These are phyloP conservation scores for Pogonocichla stellata DNA, from an alignment of 2,113 vertebrate species.

Conservation along the genomic window DNA sequence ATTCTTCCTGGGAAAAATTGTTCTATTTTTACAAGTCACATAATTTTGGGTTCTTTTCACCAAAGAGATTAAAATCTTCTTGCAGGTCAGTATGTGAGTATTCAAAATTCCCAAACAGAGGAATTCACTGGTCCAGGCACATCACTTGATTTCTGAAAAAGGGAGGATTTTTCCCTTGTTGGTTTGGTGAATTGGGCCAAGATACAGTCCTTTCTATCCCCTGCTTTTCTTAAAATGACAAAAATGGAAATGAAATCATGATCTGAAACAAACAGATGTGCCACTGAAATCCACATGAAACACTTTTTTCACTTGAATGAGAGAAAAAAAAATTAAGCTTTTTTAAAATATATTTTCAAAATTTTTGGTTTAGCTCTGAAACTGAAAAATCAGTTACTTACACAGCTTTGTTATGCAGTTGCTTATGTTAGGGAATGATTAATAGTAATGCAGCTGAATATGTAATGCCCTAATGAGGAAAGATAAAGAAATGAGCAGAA, in stretches of 20 bases:
- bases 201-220: not conserved
- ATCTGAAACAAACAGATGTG: not conserved
- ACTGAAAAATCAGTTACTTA: constrained; percentile 6
- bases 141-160: not conserved
- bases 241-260: not conserved
- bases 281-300: not conserved
- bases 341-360: not conserved
- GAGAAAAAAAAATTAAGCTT: not conserved
- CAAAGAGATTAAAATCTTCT: not conserved
- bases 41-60: not conserved
- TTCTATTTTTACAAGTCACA: not conserved
- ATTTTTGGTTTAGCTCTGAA: not conserved
- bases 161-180: not conserved
- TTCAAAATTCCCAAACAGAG: not conserved
- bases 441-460: not conserved
- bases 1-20: not conserved
- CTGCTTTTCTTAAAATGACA: not conserved
- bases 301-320: not conserved
- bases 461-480: not conserved
- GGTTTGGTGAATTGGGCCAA: not conserved
- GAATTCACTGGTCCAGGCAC: not conserved
- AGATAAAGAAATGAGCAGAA: constrained; percentile 26
- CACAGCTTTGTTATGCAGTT: not conserved
- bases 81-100: not conserved
- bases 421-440: not conserved